Evolutionary conservation across 1,140 invertebrate species (phyloP), one percentile per base, ranked within the genome.

Genomic region (Sitobion miscanthi): DNA sequence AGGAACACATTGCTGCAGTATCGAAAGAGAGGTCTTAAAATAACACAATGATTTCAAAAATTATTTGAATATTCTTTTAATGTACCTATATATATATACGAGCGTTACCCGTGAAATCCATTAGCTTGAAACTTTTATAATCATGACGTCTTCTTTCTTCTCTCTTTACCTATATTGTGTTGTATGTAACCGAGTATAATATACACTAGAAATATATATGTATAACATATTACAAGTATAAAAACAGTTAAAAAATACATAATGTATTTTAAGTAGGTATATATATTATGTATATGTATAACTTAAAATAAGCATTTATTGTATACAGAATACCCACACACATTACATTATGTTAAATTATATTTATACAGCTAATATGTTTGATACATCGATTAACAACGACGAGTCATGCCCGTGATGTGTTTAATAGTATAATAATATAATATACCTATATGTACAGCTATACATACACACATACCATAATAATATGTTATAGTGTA

Each of bases 341-440:
- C 20, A 54, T 35, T 5, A 38, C 42, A 38, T 20, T 38, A 86
- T 47, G 25, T 83, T 83, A 83, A 35, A 30, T 30, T 86, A 47
- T 85, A 85, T 85, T 85, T 45, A 83, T 42, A 85, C 23, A 42
- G 8, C 9, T 85, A 86, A 86, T 35, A 35, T 47, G 85, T 86
- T 86, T 69, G 89, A 90, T 90, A 20, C 62, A 90, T 62, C 54
- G 89, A 90, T 62, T 90, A 69, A 89, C 87, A 23, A 54, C 49
- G n/a, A 54, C n/a, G 49, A 89, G 49, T 69, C 89, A 69, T 69
- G 52, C 42, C 89, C 23, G 7, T 90, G 85, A 23, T 47, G 42
- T 47, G 85, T 47, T 21, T 83, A 83, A 83, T 85, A 85, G 21
- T 86, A 47, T 86, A 86, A 47, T 25, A 54, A 30, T 86, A 86